Evolutionary conservation across 2,113 vertebrate species (phyloP), one percentile per base, ranked within the genome.

Genomic region (Thalassarche chlororhynchos): DNA sequence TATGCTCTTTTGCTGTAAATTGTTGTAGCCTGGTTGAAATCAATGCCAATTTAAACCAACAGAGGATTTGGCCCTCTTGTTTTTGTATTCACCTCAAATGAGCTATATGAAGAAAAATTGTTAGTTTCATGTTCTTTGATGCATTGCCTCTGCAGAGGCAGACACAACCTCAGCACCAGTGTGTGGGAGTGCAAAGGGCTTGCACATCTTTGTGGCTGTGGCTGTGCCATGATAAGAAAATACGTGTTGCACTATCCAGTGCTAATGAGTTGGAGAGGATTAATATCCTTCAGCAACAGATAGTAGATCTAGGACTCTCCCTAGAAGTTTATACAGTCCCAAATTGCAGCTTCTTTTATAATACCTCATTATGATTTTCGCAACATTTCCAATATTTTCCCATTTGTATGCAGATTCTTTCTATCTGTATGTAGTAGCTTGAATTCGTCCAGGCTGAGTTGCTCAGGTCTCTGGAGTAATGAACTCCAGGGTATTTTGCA

Each of bases 401-500:
- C 36, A 44, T 92, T 92, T 79, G 19, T 82, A 49, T 76, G 49
- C 52, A 82, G 9, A 68, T 87, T 86, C 31, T 86, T 90, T 90
- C 47, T 84, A 9, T 82, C 21, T 82, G 12, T 78, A 19, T 72
- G 24, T 84, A 71, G n/a, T 77, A 84, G 46, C 31, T 71, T 64
- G n/a, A 66, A 68, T 86, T 88, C 77, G 83, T 93, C 79, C 77
- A 75, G 34, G 10, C 11, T 77, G 46, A 81, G 32, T 93, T 47
- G 89, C 72, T 89, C 49, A 82, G 38, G 24, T 80, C 69, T 89
- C 38, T 38, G 38, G 38, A 38, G 38, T 82, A 75, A 57, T 60
- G 61, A 96, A 68, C 47, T 95, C 76, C 24, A 54, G 65, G 47
- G 47, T 92, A 92, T 97, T 96, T 94, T 94, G 52, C 60, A 95